A percentile compares a stretch with the other conserved stretches of the same genome.
Conservation (phyloP, 2,113 vertebrate genomes). For the Daphoenositta chrysoptera region DNA sequence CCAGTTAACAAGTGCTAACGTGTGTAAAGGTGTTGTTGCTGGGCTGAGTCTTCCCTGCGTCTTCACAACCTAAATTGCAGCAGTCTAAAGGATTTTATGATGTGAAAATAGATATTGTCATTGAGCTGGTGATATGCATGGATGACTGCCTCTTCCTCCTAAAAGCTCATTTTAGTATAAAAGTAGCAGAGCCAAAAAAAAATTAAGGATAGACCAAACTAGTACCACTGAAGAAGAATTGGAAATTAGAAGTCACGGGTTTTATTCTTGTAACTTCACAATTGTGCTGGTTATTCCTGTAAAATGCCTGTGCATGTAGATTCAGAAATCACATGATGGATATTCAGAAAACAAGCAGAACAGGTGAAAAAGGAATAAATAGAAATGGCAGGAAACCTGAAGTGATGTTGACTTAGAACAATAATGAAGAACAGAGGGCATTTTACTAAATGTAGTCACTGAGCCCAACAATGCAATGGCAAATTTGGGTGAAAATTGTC, state of each 20-base stretch:
- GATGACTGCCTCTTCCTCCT: background rate
- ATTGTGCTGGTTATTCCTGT: background rate
- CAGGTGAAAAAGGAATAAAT: background rate
- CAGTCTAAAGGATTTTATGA: background rate
- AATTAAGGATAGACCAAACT: background rate
- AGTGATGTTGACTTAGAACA: background rate
- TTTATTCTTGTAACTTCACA: background rate
- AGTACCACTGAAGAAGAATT: background rate
- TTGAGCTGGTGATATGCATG: background rate
- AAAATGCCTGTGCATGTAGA: background rate
- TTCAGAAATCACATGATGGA: background rate
- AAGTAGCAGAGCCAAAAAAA: background rate
- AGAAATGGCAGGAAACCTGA: background rate
- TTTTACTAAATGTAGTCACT: background rate
- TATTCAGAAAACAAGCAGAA: background rate
- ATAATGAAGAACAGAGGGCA: fast-evolving
- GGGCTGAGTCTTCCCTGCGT: background rate
- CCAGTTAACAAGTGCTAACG: too few relatives aligned
- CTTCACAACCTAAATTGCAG: background rate
- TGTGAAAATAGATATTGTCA: background rate
- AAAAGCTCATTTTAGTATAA: background rate
- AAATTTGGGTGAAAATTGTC: background rate
- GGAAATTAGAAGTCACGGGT: background rate
- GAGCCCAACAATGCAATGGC: fast-evolving
- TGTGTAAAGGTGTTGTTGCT: background rate